These are phyloP conservation scores for Ellobius talpinus DNA, from an alignment of 2,113 vertebrate species.

Conservation along the genomic window DNA sequence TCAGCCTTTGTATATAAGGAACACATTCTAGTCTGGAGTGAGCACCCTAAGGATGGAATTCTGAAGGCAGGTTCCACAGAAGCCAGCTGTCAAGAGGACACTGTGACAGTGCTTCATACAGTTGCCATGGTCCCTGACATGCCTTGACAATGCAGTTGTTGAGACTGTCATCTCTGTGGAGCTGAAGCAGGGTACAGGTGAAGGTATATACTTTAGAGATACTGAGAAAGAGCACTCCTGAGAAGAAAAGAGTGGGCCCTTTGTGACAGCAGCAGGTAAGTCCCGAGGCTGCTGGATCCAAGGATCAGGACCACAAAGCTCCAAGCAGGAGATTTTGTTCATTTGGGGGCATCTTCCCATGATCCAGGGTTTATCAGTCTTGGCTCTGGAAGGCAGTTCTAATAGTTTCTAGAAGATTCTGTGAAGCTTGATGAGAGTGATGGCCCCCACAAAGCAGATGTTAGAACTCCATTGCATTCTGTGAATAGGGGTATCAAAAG, in stretches of 20 bases:
- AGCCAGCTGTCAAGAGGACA: neutral
- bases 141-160: neutral
- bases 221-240: neutral
- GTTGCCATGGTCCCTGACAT: neutral
- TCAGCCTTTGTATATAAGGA: neutral
- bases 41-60: neutral
- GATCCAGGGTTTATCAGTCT: neutral
- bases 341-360: neutral
- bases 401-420: neutral
- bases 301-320: neutral
- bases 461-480: neutral
- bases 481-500: neutral
- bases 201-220: neutral
- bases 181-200: neutral
- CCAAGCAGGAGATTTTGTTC: neutral
- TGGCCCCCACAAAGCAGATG: neutral
- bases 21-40: neutral
- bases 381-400: neutral
- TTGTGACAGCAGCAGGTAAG: neutral
- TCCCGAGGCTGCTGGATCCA: neutral
- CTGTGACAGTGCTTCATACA: neutral
- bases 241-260: neutral
- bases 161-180: neutral
- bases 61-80: neutral
- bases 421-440: neutral